These are phyloP conservation scores for Takifugu bimaculatus DNA, from an alignment of 2,113 vertebrate genomes.

Conservation along the genomic window DNA sequence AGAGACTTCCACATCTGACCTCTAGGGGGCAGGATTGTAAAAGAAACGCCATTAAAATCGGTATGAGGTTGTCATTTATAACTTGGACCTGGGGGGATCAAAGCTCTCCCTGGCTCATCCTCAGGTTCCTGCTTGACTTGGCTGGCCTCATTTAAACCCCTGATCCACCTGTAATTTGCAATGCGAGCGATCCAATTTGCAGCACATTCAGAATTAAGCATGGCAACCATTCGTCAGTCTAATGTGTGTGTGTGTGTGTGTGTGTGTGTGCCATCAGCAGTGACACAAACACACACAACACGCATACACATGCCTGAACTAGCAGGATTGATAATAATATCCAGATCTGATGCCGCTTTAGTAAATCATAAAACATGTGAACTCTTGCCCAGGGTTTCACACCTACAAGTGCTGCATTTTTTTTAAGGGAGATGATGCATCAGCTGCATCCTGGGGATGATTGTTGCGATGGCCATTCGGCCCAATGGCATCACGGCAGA, in stretches of 20 bases:
- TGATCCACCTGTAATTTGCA: conserved; percentile 54
- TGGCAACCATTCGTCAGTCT: conserved; percentile 28
- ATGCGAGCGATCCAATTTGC: conserved; percentile 54
- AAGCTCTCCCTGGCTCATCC: conserved; percentile 28
- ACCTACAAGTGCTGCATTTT: neutral
- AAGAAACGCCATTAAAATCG: conserved; percentile 25
- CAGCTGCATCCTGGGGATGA: conserved; percentile 15
- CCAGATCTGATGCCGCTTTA: conserved; percentile 18
- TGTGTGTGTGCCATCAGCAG: neutral
- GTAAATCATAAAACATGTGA: conserved; percentile 36
- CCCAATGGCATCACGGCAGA: conserved; percentile 50
- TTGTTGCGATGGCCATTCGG: conserved; percentile 32
- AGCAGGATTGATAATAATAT: conserved; percentile 12
- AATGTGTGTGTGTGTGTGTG: conserved; percentile 7
- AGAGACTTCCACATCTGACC: conserved; percentile 2
- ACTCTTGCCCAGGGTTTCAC: conserved; percentile 28
- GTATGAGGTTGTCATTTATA: conserved; percentile 39
- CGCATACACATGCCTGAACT: neutral
- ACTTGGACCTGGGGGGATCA: conserved; percentile 16
- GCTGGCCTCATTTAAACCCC: conserved; percentile 52
- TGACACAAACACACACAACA: neutral
- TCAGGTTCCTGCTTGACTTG: conserved; percentile 42
- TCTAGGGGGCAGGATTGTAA: conserved; percentile 66
- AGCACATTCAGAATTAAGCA: conserved; percentile 48
- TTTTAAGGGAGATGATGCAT: conserved; percentile 17